Percentiles rank a stretch among this genome's conserved stretches.
Evolutionary conservation across 1,140 invertebrate genomes (phyloP).

Genomic region (Chrysopa pallens): DNA sequence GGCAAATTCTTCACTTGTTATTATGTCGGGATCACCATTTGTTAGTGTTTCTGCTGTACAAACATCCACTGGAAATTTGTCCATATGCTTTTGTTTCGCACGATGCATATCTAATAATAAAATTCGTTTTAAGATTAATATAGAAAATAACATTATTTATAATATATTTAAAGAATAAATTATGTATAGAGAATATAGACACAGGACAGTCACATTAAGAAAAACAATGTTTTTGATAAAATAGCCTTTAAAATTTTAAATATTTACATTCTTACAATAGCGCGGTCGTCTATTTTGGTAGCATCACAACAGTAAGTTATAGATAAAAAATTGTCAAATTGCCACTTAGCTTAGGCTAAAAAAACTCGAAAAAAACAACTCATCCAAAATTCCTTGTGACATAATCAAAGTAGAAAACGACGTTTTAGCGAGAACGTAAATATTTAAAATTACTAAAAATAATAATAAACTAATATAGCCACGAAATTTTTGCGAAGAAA

Average conservation of each 20-base stretch:
- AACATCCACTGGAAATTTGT: constrained; percentile 56
- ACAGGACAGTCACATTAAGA: constrained; percentile 8
- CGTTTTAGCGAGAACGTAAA: too few species aligned
- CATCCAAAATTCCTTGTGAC: too few species aligned
- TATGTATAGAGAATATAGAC: constrained; percentile 1
- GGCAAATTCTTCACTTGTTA: constrained; percentile 36
- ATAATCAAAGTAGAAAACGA: too few species aligned
- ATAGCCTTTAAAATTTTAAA: neutral
- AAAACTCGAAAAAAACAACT: too few species aligned
- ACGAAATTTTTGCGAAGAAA: too few species aligned
- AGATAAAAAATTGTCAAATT: too few species aligned
- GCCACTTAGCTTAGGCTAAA: too few species aligned
- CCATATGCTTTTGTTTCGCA: constrained; percentile 42
- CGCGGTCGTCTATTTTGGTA: too few species aligned
- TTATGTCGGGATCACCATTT: constrained; percentile 43
- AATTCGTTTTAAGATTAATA: neutral
- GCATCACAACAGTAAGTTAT: too few species aligned
- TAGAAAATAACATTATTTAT: constrained; percentile 2
- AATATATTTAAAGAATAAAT: neutral
- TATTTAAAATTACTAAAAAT: too few species aligned
- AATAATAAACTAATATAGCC: too few species aligned
- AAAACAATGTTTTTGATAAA: constrained; percentile 4
- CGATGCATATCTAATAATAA: constrained; percentile 31
- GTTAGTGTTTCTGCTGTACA: constrained; percentile 45
- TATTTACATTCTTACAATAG: too few species aligned